Percentiles rank a stretch among this genome's conserved stretches.
Evolutionary conservation across 1,140 invertebrate genomes (phyloP).

Genomic region (Drosophila watanabei): DNA sequence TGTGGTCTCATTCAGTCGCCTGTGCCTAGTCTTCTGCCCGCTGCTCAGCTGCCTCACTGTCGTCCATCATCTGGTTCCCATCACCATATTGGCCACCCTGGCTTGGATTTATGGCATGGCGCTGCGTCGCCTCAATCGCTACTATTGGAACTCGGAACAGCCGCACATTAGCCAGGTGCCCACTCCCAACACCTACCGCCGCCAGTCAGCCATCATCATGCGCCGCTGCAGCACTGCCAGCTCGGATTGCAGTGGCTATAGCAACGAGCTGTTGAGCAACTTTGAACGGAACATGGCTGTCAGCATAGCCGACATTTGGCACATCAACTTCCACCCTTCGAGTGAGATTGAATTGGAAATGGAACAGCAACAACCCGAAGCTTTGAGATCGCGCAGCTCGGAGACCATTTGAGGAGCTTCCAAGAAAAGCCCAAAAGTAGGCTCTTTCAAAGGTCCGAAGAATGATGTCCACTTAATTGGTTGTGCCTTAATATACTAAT

Average conservation of each 20-base stretch:
- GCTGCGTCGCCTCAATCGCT: slow-evolving; percentile 68
- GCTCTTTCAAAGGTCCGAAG: background rate
- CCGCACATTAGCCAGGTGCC: slow-evolving; percentile 64
- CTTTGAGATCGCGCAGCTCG: slow-evolving; percentile 45
- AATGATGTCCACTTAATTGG: background rate
- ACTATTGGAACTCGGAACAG: slow-evolving; percentile 77
- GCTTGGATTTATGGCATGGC: slow-evolving; percentile 68
- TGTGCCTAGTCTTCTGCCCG: slow-evolving; percentile 68
- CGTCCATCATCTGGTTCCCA: slow-evolving; percentile 69
- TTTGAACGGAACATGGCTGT: slow-evolving; percentile 66
- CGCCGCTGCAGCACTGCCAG: slow-evolving; percentile 54
- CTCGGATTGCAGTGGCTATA: slow-evolving; percentile 63
- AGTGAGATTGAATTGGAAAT: slow-evolving; percentile 48
- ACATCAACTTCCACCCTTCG: slow-evolving; percentile 64
- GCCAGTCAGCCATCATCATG: slow-evolving; percentile 63
- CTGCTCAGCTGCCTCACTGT: slow-evolving; percentile 66
- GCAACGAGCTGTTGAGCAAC: slow-evolving; percentile 54
- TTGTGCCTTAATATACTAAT: background rate
- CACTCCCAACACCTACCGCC: slow-evolving; percentile 74
- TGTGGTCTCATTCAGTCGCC: slow-evolving; percentile 70
- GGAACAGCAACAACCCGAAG: slow-evolving; percentile 9
- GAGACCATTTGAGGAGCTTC: slow-evolving; percentile 56
- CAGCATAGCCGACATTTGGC: slow-evolving; percentile 77
- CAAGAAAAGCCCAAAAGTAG: slow-evolving; percentile 39
- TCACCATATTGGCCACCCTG: slow-evolving; percentile 69